Evolutionary conservation across 2,113 vertebrate genomes (phyloP).

Genomic region (Smithornis capensis): DNA sequence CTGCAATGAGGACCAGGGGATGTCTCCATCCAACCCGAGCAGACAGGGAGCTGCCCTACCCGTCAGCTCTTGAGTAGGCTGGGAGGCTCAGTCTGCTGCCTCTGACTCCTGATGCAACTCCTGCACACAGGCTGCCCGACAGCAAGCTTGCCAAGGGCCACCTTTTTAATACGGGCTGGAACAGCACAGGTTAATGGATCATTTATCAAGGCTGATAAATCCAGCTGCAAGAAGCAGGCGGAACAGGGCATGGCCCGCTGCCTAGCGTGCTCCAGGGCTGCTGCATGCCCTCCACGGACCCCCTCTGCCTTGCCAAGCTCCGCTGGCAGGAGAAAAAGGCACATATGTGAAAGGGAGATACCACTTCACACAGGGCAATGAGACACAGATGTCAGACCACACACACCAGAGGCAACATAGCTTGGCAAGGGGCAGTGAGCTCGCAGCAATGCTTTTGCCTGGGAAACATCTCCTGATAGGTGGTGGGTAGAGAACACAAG

Average conservation of each 20-base stretch:
- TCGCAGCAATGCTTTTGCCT: neutral
- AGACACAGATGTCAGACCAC: conserved; percentile 25
- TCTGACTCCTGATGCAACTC: neutral
- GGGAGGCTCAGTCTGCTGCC: neutral
- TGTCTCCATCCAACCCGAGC: neutral
- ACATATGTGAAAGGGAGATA: neutral
- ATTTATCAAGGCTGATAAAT: neutral
- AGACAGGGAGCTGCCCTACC: neutral
- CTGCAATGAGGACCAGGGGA: neutral
- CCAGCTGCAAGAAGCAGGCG: neutral
- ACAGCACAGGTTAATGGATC: fast-evolving
- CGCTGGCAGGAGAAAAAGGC: neutral
- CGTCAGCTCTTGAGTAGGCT: neutral
- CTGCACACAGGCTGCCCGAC: fast-evolving
- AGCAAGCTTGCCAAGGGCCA: neutral
- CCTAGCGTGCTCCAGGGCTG: neutral
- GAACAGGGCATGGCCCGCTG: neutral
- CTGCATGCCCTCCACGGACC: neutral
- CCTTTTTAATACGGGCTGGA: neutral
- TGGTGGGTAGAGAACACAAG: neutral
- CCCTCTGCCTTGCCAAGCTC: neutral
- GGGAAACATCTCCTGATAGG: neutral
- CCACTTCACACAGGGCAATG: neutral
- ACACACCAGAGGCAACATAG: neutral
- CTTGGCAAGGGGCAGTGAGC: neutral